A percentile compares a stretch with the other conserved stretches of the same genome.
phyloP scores from a whole-genome alignment of 2,888 invertebrate species.

The Rhagonycha lutea region DNA sequence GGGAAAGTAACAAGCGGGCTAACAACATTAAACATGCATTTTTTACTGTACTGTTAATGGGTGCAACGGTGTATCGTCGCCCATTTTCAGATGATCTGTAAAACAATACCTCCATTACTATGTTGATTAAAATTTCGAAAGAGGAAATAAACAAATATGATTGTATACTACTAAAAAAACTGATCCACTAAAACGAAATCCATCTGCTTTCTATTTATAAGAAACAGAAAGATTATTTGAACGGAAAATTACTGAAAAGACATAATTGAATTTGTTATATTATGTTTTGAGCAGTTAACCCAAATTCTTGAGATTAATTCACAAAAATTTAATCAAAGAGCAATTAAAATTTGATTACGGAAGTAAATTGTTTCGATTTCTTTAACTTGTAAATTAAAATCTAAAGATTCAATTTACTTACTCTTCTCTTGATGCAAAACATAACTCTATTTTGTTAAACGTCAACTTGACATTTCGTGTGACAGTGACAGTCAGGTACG shows the following conservation, averaged over 20 bases:
- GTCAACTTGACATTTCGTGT: neutral
- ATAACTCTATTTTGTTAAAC: neutral
- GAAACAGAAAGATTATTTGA: neutral
- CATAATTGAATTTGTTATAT: neutral
- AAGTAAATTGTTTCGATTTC: neutral
- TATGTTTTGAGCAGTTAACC: neutral
- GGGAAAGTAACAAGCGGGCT: neutral
- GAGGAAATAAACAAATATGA: neutral
- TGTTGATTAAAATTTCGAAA: neutral
- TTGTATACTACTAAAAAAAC: neutral
- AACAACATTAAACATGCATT: neutral
- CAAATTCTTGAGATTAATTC: neutral
- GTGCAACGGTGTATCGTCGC: conserved; percentile 19
- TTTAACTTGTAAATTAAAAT: neutral
- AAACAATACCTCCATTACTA: neutral
- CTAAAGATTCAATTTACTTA: neutral
- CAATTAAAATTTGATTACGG: neutral
- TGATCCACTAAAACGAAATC: neutral
- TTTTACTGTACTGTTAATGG: conserved; percentile 15
- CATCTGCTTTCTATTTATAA: neutral
- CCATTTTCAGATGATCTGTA: conserved; percentile 13
- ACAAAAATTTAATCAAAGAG: neutral
- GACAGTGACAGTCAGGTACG: neutral
- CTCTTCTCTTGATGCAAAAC: neutral
- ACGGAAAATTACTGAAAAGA: neutral